phyloP scores from a whole-genome alignment of 1,140 invertebrate species.

The Trichoplusia ni region DNA sequence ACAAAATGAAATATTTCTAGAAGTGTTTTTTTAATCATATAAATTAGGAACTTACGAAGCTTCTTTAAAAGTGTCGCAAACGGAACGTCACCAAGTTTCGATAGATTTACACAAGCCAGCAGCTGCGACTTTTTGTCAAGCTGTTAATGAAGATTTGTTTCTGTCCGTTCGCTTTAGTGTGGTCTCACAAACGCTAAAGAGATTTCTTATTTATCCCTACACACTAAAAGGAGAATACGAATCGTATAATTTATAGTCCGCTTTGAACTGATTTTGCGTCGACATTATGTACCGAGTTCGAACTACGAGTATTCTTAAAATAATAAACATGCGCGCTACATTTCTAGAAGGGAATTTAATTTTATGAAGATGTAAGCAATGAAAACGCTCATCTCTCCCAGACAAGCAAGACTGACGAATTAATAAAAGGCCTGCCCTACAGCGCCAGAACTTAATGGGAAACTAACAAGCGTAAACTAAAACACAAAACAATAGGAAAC shows the following conservation, averaged over 20 bases:
- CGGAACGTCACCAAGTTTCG: conserved; percentile 13
- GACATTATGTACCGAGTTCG: conserved; percentile 35
- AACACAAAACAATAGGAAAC: conserved; percentile 49
- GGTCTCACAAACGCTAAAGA: conserved; percentile 48
- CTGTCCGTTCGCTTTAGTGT: conserved; percentile 53
- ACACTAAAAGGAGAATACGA: conserved; percentile 46
- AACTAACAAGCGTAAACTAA: conserved; percentile 63
- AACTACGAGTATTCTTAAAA: conserved; percentile 43
- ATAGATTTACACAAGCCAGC: conserved; percentile 47
- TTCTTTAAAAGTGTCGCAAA: conserved; percentile 39
- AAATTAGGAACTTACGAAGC: conserved; percentile 25
- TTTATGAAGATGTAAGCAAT: conserved; percentile 48
- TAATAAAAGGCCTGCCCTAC: conserved; percentile 44
- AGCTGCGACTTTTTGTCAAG: conserved; percentile 59
- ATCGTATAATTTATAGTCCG: conserved; percentile 52
- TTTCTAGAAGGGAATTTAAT: conserved; percentile 39
- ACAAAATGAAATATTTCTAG: background rate
- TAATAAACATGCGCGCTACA: conserved; percentile 41
- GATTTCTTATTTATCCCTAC: conserved; percentile 46
- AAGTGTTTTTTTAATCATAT: background rate
- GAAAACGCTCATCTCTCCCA: conserved; percentile 38
- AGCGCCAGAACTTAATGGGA: conserved; percentile 49
- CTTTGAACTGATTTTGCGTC: conserved; percentile 53
- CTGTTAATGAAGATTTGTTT: conserved; percentile 67
- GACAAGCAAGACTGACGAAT: conserved; percentile 46